phyloP scores from a whole-genome alignment of 2,113 vertebrate species.

The Syrmaticus mikado region DNA sequence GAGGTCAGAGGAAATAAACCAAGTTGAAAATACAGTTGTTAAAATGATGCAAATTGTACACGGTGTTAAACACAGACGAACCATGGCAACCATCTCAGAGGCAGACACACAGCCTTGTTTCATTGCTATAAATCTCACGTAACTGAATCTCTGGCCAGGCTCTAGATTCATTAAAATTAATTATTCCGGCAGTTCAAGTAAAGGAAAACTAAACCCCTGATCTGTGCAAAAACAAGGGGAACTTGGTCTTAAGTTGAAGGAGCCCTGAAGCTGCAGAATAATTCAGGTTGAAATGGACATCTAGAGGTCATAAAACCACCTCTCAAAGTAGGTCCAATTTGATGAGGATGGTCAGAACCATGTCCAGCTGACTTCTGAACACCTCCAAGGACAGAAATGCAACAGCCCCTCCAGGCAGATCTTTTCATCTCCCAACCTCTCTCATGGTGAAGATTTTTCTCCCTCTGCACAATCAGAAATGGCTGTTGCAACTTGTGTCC shows the following conservation, averaged over 20 bases:
- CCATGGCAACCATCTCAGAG: not conserved
- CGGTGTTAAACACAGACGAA: not conserved
- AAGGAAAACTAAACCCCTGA: not conserved
- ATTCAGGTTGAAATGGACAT: not conserved
- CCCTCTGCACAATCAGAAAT: not conserved
- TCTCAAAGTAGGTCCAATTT: not conserved
- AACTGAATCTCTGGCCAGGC: not conserved
- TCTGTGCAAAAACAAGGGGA: not conserved
- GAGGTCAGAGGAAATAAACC: not conserved
- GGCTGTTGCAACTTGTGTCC: not conserved
- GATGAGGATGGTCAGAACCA: too few species aligned
- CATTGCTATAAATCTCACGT: not conserved
- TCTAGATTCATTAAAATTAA: not conserved
- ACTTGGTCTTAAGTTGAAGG: not conserved
- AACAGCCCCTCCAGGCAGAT: not conserved
- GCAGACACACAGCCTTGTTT: not conserved
- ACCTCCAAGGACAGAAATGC: not conserved
- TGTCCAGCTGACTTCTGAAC: not conserved
- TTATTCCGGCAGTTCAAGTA: not conserved
- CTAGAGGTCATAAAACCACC: accelerated
- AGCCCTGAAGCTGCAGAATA: not conserved
- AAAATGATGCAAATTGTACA: not conserved
- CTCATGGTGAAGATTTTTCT: not conserved
- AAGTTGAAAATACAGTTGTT: not conserved
- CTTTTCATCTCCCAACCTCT: not conserved